A percentile compares a stretch with the other conserved stretches of the same genome.
These are phyloP conservation scores for Nipponacmea schrenckii DNA, from an alignment of 2,888 invertebrate species.

Conservation along the genomic window DNA sequence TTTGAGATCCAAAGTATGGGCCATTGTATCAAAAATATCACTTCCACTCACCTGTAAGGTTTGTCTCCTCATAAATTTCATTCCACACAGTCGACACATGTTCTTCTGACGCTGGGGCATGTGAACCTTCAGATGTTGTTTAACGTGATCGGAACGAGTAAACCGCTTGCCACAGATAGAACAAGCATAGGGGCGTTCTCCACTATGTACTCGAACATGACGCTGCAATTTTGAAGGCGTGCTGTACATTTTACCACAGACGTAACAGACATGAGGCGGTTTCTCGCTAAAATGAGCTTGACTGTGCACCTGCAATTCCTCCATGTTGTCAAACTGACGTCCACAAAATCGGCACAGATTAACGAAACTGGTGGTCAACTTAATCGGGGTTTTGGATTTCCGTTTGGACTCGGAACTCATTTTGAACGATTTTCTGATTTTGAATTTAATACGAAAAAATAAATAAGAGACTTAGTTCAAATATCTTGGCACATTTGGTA, in stretches of 20 bases:
- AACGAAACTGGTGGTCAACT: neutral
- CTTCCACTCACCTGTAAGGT: constrained; percentile 32
- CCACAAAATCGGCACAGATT: constrained; percentile 52
- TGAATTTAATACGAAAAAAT: neutral
- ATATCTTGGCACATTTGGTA: constrained; percentile 3
- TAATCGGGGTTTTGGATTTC: neutral
- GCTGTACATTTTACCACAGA: constrained; percentile 51
- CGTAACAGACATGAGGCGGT: constrained; percentile 46
- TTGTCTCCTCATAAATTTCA: constrained; percentile 45
- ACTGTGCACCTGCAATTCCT: constrained; percentile 48
- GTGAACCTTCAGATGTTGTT: constrained; percentile 56
- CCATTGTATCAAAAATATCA: too few relatives aligned
- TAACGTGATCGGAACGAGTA: constrained; percentile 55
- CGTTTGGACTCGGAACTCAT: neutral
- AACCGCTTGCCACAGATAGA: constrained; percentile 51
- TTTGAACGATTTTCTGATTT: neutral
- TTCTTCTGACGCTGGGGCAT: constrained; percentile 44
- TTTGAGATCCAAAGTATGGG: too few relatives aligned
- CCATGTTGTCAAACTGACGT: constrained; percentile 43
- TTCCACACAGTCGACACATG: constrained; percentile 48
- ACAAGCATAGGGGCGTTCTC: constrained; percentile 52
- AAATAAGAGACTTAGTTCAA: neutral
- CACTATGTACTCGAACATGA: constrained; percentile 55
- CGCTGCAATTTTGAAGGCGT: constrained; percentile 56
- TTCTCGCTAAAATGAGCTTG: constrained; percentile 36